These are phyloP conservation scores for Embidobia sp. DNA, from an alignment of 2,888 invertebrate species.

Conservation along the genomic window DNA sequence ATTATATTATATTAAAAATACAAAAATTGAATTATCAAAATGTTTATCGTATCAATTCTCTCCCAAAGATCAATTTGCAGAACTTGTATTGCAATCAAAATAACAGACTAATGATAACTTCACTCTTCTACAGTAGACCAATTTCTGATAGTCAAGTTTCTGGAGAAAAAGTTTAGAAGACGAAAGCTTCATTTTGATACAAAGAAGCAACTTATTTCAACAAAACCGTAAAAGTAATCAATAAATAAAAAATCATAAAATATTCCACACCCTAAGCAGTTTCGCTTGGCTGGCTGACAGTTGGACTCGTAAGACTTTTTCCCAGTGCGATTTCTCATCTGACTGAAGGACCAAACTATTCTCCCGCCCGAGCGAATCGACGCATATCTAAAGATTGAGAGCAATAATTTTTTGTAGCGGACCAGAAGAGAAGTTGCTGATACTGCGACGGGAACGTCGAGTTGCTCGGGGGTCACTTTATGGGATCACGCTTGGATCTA, in stretches of 20 bases:
- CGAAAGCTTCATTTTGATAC: too few relatives aligned
- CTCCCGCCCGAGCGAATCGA: slow-evolving; percentile 72
- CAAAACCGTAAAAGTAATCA: slow-evolving; percentile 18
- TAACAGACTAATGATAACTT: too few relatives aligned
- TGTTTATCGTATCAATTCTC: too few relatives aligned
- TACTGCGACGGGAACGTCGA: slow-evolving; percentile 68
- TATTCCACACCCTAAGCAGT: slow-evolving; percentile 63
- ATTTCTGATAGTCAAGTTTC: too few relatives aligned
- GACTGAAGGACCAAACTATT: slow-evolving; percentile 74
- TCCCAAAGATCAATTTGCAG: too few relatives aligned
- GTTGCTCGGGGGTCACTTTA: slow-evolving; percentile 76
- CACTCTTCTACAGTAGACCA: too few relatives aligned
- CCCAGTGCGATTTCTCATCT: slow-evolving; percentile 62
- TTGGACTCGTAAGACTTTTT: slow-evolving; percentile 65
- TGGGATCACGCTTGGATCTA: slow-evolving; percentile 78
- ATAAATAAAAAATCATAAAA: slow-evolving; percentile 63
- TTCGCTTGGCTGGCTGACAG: slow-evolving; percentile 59
- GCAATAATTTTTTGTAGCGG: slow-evolving; percentile 77
- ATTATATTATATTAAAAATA: too few relatives aligned
- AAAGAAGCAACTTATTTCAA: neutral
- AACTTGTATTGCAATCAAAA: too few relatives aligned
- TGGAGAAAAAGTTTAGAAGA: too few relatives aligned
- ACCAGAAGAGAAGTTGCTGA: slow-evolving; percentile 65
- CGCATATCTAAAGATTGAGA: slow-evolving; percentile 78
- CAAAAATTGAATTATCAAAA: too few relatives aligned